phyloP scores from a whole-genome alignment of 2,797 vertebrate species.

The Sternarchorhynchus goeldii region DNA sequence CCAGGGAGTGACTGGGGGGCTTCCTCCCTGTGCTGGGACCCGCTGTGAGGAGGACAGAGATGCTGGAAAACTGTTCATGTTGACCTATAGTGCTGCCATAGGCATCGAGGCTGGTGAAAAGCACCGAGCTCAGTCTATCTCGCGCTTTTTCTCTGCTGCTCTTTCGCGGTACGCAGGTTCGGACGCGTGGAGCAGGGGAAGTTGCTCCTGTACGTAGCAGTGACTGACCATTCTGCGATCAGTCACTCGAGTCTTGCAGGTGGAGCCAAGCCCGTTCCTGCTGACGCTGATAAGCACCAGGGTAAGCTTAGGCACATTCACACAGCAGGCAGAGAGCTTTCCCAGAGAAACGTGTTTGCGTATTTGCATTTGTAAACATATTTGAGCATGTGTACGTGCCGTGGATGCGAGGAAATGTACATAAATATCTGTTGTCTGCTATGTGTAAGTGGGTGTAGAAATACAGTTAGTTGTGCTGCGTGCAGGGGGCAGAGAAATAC shows the following conservation, averaged over 20 bases:
- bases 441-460: too few relatives aligned
- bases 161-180: constrained; percentile 38
- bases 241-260: constrained; percentile 51
- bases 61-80: too few relatives aligned
- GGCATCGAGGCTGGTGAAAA: too few relatives aligned
- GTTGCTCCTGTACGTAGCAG: constrained; percentile 35
- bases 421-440: neutral
- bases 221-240: constrained; percentile 57
- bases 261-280: constrained; percentile 52
- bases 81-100: too few relatives aligned
- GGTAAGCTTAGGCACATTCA: too few relatives aligned
- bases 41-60: too few relatives aligned
- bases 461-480: neutral
- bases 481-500: too few relatives aligned
- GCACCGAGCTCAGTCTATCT: too few relatives aligned
- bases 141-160: neutral
- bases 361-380: neutral
- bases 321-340: too few relatives aligned
- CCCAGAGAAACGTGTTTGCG: neutral
- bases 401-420: neutral
- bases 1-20: too few relatives aligned
- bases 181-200: constrained; percentile 27
- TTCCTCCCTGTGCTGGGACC: too few relatives aligned
- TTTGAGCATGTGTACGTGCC: neutral
- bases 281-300: constrained; percentile 28